Base-by-base conservation (phyloP, 2,888 invertebrate genomes). In the Microplitis deprimator region DNA sequence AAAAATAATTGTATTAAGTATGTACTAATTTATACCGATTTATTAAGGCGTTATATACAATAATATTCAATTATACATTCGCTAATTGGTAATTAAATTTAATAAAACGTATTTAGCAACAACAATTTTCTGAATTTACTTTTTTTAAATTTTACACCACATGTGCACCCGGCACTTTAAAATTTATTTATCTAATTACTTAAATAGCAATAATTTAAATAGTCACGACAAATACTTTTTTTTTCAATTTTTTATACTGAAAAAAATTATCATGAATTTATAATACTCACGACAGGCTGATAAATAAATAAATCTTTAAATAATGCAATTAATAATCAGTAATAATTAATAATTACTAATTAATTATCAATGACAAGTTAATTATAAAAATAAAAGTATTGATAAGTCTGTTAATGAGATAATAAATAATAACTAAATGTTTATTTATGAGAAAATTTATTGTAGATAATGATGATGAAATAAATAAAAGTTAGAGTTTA, bases 41-140 rank as follows among this genome's bases (percentile, higher is more conserved):
- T 59, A 67, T 68, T 70, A 76, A 76, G 72, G 68, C 72, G 61
- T 68, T 76, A 76, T 76, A 61, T 76, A 76, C 61, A 76, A 76
- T 67, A 76, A 76, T 76, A 76, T 72, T 73, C 73, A 68, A 67
- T 71, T 76, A 70, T 76, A 39, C 64, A 39, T 74, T 64, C 17
- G 40, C 65, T 67, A 76, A 71, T 62, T 38, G 60, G 29, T 69
- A 76, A 71, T 65, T 71, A 39, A 29, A 71, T 29, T 71, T 64
- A n/a, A 70, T 76, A 62, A 29, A 29, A 29, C 29, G 29, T 29
- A 29, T 29, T 71, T 71, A 65, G 60, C 39, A 41, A 62, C 39
- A 67, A 67, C 62, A 59, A 7, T 69, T 64, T 41, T 62, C 8
- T 39, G 39, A 50, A 61, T 41, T 70, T 64, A 29, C 64, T 61